Base-by-base conservation (phyloP, 2,113 vertebrate species). In the Takifugu bimaculatus region DNA sequence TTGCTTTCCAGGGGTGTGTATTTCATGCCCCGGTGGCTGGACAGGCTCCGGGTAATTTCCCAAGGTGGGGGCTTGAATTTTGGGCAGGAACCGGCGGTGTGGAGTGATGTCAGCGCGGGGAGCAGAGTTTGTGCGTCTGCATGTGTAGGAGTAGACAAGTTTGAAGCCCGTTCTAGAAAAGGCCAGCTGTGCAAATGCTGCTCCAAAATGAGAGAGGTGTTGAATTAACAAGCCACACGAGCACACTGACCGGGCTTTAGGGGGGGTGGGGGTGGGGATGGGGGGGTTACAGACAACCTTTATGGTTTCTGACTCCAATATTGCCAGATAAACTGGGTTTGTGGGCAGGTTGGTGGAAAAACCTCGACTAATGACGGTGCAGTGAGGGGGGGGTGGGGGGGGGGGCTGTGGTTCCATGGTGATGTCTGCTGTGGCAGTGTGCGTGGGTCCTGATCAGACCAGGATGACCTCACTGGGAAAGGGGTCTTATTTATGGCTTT, bases 21-120 rank as follows among this genome's bases (percentile, higher is more conserved):
- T 87, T 83, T 87, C 85, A 87, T 70, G 72, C 77, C 84, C 78
- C 70, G 74, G 69, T 85, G 77, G 70, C 75, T 82, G 83, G 78
- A 79, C 81, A 81, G 81, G 59, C 79, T 77, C 62, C 26, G 84
- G 78, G 81, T 87, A 81, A 86, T 90, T 89, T 88, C 87, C 86
- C 85, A 83, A 81, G 82, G 78, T 77, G 83, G 75, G 77, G 72
- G 55, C 78, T n/a, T 57, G 61, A 66, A 81, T 75, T 70, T 67
- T 77, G 75, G 80, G 66, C 72, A 84, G 74, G 71, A 77, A 74
- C 78, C 69, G 47, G 71, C 66, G 84, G 79, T 85, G 81, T 80
- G 65, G 82, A 84, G 79, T 89, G 83, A 85, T 85, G 83, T 86
- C 80, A 87, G 80, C 70, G 66, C 58, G 14, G 58, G 65, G 70